These are phyloP conservation scores for Macrotus californicus DNA, from an alignment of 2,113 vertebrate genomes.

Conservation along the genomic window DNA sequence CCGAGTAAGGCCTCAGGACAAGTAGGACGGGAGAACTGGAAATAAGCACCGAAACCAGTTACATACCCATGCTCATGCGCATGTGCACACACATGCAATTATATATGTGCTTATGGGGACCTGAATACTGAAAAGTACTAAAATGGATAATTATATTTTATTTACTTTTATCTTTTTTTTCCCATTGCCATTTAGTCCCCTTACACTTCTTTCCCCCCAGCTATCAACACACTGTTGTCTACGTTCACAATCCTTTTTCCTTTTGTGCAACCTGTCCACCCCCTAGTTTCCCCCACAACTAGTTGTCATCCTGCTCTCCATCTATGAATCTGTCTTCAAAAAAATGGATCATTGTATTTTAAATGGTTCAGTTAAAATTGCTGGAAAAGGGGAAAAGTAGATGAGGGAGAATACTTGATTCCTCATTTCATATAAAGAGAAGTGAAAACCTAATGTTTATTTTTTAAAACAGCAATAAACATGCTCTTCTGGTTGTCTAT, in stretches of 20 bases:
- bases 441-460: neutral
- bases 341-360: neutral
- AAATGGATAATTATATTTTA: neutral
- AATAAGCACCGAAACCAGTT: neutral
- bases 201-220: neutral
- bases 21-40: neutral
- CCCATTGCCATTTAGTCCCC: too few species aligned
- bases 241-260: too few species aligned
- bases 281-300: too few species aligned
- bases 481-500: neutral
- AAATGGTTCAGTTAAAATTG: neutral
- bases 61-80: neutral
- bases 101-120: neutral
- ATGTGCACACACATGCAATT: neutral
- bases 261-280: too few species aligned
- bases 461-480: neutral
- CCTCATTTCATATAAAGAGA: neutral
- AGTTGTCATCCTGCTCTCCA: too few species aligned
- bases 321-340: too few species aligned
- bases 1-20: neutral
- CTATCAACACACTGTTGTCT: neutral
- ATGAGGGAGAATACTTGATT: neutral
- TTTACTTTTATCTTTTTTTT: too few species aligned
- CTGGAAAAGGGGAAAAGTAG: neutral
- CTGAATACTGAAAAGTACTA: neutral